Percentiles rank a stretch among this genome's conserved stretches.
Conservation (phyloP, 2,797 vertebrate species). For the Cuculus canorus region DNA sequence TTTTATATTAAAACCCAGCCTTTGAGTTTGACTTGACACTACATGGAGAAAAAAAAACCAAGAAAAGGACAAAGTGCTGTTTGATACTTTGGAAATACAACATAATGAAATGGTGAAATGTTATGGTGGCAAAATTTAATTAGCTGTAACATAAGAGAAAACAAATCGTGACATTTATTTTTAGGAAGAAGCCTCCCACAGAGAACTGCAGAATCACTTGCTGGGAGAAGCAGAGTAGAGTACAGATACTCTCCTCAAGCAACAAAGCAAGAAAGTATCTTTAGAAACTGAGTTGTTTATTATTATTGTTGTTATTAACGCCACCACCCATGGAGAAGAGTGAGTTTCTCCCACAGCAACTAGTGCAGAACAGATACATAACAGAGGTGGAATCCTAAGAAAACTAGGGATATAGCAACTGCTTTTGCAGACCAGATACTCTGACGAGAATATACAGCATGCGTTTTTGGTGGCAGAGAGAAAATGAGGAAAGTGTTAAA, state of each 20-base stretch:
- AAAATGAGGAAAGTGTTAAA: neutral
- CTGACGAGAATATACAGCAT: neutral
- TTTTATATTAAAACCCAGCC: neutral
- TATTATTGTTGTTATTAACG: neutral
- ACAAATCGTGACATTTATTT: constrained; percentile 56
- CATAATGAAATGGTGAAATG: constrained; percentile 3
- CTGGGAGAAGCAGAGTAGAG: neutral
- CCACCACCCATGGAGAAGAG: neutral
- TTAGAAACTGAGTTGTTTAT: neutral
- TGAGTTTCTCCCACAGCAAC: neutral
- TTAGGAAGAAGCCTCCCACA: constrained; percentile 37
- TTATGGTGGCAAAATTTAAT: constrained; percentile 45
- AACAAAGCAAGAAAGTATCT: neutral
- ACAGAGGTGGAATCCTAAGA: neutral
- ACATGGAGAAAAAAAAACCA: neutral
- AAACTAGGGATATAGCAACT: neutral
- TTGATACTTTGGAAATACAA: constrained; percentile 5
- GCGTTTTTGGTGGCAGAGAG: neutral
- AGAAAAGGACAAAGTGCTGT: neutral
- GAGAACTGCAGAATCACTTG: constrained; percentile 34
- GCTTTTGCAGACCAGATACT: neutral
- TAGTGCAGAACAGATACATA: neutral
- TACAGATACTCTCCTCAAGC: neutral
- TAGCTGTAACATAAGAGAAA: constrained; percentile 48
- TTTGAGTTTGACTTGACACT: neutral